phyloP scores from a whole-genome alignment of 2,888 invertebrate species.

The Lissocephala sabroskyi region DNA sequence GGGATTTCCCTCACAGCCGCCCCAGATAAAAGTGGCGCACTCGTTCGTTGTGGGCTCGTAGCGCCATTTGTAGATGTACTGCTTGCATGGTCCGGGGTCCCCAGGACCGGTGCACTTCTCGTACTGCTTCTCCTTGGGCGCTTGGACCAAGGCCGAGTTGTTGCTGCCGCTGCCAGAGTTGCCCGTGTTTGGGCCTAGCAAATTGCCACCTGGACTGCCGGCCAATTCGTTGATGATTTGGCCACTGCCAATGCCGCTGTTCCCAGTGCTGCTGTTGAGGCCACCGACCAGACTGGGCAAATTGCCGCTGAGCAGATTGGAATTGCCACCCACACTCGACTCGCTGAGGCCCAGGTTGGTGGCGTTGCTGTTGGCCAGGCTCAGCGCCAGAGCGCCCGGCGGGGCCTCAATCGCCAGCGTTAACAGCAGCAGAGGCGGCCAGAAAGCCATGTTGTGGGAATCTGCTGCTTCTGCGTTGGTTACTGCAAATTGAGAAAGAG shows the following conservation, averaged over 20 bases:
- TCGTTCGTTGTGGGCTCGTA: conserved; percentile 76
- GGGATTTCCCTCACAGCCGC: conserved; percentile 80
- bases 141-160: conserved; percentile 46
- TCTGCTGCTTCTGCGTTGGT: conserved; percentile 1
- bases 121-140: conserved; percentile 68
- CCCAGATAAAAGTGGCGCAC: conserved; percentile 79
- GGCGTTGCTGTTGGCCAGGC: conserved; percentile 30
- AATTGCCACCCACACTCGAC: conserved; percentile 14
- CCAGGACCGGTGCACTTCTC: conserved; percentile 72
- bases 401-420: conserved; percentile 6
- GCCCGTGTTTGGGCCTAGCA: conserved; percentile 20
- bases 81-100: conserved; percentile 76
- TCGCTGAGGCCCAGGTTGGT: conserved; percentile 5
- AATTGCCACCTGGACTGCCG: conserved; percentile 13
- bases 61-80: conserved; percentile 80
- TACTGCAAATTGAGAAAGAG: conserved; percentile 1
- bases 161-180: conserved; percentile 28
- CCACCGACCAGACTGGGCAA: conserved; percentile 24
- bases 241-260: conserved; percentile 20
- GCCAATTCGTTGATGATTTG: conserved; percentile 22
- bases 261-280: conserved; percentile 26
- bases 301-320: conserved; percentile 19
- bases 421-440: conserved; percentile 5
- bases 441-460: conserved; percentile 11
- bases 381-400: conserved; percentile 11